Evolutionary conservation across 2,113 vertebrate species (phyloP).

Genomic region (Arothron firmamentum): DNA sequence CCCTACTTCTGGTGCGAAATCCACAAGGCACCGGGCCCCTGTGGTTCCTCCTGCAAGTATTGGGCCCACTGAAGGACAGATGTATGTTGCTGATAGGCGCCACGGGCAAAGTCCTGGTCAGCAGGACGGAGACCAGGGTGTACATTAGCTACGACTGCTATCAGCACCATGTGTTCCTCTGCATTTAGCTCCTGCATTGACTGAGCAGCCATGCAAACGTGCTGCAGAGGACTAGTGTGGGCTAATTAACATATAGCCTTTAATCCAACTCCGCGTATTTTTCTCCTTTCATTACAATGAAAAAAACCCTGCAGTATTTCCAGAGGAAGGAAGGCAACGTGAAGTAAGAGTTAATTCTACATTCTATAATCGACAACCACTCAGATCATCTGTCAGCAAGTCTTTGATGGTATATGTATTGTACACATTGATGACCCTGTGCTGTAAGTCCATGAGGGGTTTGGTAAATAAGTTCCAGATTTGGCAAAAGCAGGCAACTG

Average conservation of each 20-base stretch:
- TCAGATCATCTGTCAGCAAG: neutral
- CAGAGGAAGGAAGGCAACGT: neutral
- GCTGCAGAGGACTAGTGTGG: neutral
- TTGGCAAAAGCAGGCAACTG: conserved; percentile 3
- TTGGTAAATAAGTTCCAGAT: neutral
- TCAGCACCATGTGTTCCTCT: neutral
- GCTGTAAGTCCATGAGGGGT: conserved; percentile 13
- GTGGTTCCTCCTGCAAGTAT: no score
- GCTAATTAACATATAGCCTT: neutral
- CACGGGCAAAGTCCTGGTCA: neutral
- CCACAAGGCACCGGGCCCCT: no score
- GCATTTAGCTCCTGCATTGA: neutral
- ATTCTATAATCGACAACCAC: neutral
- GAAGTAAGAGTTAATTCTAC: neutral
- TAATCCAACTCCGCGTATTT: neutral
- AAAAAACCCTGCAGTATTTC: neutral
- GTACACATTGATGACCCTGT: neutral
- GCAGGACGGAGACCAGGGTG: neutral
- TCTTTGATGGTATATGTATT: neutral
- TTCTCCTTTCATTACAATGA: neutral
- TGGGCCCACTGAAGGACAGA: no score
- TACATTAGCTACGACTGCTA: neutral
- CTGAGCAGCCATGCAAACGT: neutral
- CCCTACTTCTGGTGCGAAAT: no score
- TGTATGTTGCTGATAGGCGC: no score